Evolutionary conservation across 1,140 invertebrate species (phyloP), one percentile per base, ranked within the genome.

Genomic region (Eurosta solidaginis): DNA sequence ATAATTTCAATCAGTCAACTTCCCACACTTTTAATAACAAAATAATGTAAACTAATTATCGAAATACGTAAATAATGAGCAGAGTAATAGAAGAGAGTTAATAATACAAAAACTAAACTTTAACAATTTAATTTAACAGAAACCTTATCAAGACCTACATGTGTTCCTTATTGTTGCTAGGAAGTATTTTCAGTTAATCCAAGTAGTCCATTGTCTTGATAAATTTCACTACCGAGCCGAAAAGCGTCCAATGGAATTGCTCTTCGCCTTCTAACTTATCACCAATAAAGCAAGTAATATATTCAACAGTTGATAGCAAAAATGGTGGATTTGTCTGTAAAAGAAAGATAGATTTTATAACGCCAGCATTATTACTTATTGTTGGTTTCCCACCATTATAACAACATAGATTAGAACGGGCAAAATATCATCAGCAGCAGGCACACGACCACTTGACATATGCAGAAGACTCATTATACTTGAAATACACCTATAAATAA

Each of bases 231-330:
- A 97, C 96, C 0, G 97, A 95, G 81, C 94, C 96, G 88, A 99
- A 99, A 87, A 99, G 97, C 49, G 96, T 98, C 98, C 98, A 99
- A 93, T 97, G 98, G 89, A 99, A 99, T 84, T 96, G 93, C 86
- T 98, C 96, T 89, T 98, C 96, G 44, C 98, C 97, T 80, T 92
- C 91, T 17, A 98, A 90, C 78, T 93, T 91, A 80, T 93, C 92
- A 42, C 93, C 94, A 83, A 96, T 97, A 87, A 98, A 97, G 83
- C 94, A 96, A 84, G 94, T 94, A 54, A 99, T 96, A 87, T 98
- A 98, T 88, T 99, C 97, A 81, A 99, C 93, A 3, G 97, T 99
- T 1, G 97, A 99, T n/a, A 99, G 90, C 76, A 99, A 90, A 73
- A 94, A 95, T 22, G 95, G 94, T 10, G 97, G 97, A 91, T 99